These are phyloP conservation scores for Nibea coibor DNA, from an alignment of 2,113 vertebrate genomes.

Conservation along the genomic window DNA sequence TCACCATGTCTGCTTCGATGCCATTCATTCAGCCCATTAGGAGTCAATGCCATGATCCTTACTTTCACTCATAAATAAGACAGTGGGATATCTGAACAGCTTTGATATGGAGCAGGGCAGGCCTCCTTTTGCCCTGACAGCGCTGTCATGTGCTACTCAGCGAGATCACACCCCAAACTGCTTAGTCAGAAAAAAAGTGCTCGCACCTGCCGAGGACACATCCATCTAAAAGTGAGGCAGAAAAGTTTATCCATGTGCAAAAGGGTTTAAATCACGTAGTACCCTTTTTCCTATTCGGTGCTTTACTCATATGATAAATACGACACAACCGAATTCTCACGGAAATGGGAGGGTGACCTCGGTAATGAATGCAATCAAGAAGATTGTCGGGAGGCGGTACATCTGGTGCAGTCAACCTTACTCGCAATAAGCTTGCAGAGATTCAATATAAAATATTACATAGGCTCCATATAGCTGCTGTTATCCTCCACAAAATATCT, in stretches of 20 bases:
- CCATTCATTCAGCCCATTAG: constrained; percentile 12
- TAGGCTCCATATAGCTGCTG: neutral
- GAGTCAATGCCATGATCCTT: constrained; percentile 1
- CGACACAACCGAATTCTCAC: neutral
- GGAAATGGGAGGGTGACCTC: neutral
- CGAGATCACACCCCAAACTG: neutral
- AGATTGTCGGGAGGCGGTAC: neutral
- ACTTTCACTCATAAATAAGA: neutral
- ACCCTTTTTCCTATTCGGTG: neutral
- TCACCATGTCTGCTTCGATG: neutral
- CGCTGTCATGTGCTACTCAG: neutral
- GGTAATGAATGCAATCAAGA: neutral
- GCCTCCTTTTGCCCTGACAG: constrained; percentile 13
- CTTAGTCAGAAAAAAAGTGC: neutral
- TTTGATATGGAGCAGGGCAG: constrained; percentile 4
- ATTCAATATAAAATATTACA: neutral
- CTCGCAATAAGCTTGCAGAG: neutral
- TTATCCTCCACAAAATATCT: too few relatives aligned
- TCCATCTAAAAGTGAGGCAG: neutral
- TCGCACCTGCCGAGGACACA: neutral
- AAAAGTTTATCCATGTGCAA: neutral
- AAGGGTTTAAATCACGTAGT: neutral
- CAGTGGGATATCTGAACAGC: neutral
- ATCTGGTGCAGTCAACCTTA: neutral
- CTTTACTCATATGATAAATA: neutral